Conservation (phyloP, 2,888 invertebrate species). For the Rhogogaster chlorosoma region DNA sequence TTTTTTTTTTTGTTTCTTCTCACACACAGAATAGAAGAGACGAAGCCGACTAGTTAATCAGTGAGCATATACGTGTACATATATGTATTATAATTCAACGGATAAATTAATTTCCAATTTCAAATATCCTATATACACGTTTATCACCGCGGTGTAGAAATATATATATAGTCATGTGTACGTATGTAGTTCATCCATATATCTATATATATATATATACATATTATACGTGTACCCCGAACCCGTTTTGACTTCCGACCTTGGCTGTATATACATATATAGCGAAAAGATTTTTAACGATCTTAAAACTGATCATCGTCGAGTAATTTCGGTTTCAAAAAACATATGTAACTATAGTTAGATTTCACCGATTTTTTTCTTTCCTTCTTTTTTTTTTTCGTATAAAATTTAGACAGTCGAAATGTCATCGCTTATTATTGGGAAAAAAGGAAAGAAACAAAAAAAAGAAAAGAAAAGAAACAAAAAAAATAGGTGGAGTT, state of each 20-base stretch:
- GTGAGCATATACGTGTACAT: not conserved
- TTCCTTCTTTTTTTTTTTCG: not conserved
- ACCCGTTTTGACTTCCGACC: not conserved
- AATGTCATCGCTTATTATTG: not conserved
- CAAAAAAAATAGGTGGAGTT: not conserved
- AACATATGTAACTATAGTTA: too few relatives aligned
- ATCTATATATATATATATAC: not conserved
- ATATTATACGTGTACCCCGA: not conserved
- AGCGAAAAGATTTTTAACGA: not conserved
- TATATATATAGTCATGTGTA: not conserved
- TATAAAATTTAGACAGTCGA: not conserved
- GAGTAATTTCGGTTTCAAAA: too few relatives aligned
- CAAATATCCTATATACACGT: not conserved
- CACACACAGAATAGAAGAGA: not conserved
- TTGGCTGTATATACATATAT: not conserved
- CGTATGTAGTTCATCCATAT: not conserved
- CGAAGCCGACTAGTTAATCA: not conserved
- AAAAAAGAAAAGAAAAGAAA: not conserved
- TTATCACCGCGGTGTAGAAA: not conserved
- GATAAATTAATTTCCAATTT: not conserved
- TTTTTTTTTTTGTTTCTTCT: not conserved
- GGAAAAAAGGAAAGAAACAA: not conserved
- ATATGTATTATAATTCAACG: not conserved
- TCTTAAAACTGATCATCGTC: not conserved
- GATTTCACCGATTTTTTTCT: not conserved